Evolutionary conservation across 2,888 invertebrate species (phyloP), one percentile per base, ranked within the genome.

Genomic region (Galeopsomyia nigrocyanea): DNA sequence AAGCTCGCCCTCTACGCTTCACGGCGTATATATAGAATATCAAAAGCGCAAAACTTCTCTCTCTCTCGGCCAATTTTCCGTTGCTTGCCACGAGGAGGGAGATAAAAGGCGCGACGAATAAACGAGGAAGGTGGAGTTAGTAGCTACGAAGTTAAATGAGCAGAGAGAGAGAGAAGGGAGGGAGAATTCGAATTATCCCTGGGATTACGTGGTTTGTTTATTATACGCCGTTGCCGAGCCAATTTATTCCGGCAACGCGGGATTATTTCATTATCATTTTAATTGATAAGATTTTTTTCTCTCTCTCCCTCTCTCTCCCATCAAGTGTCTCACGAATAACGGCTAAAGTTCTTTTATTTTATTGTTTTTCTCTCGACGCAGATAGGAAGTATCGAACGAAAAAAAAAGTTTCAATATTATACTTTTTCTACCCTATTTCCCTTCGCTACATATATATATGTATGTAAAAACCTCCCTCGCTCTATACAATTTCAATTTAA

Each of bases 141-240:
- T 26, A 26, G 26, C 26, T 26, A 5, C 26, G 65, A 53, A 55
- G 55, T 55, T 64, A 64, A 60, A 68, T 10, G 46, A 39, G 60
- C n/a, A 17, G 16, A 46, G 39, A n/a, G 26, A 26, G 50, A 53
- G 49, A 21, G n/a, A 7, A 16, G 53, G 31, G 64, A 47, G 56
- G 26, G 46, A 22, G 21, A 46, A 19, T 22, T 39, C 5, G 51
- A 17, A 50, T 49, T 26, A 62, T 50, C 50, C n/a, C 17, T n/a
- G 17, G 67, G 60, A 67, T 62, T 62, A 47, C 31, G 66, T 17
- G 68, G 26, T 61, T 68, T 19, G 49, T 68, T 68, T 62, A 68
- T 68, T 46, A 6, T 39, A 39, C 51, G 26, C 2, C 6, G 22
- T 6, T 17, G 7, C 10, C 13, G 7, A 10, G 39, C 46, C 46